A percentile compares a stretch with the other conserved stretches of the same genome.
Evolutionary conservation across 2,888 invertebrate genomes (phyloP).

Genomic region (Tenthredo notha): DNA sequence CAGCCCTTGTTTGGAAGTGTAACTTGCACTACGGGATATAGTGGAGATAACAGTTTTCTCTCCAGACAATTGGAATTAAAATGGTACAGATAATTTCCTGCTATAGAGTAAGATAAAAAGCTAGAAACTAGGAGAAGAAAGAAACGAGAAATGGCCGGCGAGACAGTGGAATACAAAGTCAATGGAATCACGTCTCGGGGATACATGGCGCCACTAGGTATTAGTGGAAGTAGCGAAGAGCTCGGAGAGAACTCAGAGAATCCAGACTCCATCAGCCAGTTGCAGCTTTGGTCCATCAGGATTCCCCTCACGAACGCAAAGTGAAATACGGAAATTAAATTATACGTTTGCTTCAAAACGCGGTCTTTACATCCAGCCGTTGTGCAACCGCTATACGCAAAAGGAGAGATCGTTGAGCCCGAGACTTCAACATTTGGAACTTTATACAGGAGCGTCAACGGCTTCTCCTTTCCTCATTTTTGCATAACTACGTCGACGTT

Average conservation of each 20-base stretch:
- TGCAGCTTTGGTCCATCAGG: conserved; percentile 40
- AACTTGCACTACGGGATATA: no score
- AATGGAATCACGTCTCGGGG: conserved; percentile 46
- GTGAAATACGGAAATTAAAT: conserved; percentile 49
- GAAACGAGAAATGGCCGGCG: conserved; percentile 19
- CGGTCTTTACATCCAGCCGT: conserved; percentile 40
- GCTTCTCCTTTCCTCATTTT: conserved; percentile 16
- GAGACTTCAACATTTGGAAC: conserved; percentile 10
- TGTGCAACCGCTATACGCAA: not conserved
- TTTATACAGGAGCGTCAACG: conserved; percentile 15
- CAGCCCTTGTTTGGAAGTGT: not conserved
- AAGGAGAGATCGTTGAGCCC: conserved; percentile 17
- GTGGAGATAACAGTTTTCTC: not conserved
- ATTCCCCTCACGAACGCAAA: conserved; percentile 47
- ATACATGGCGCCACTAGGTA: conserved; percentile 39
- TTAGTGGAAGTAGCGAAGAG: conserved; percentile 39
- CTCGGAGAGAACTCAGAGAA: conserved; percentile 22
- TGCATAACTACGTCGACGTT: conserved; percentile 24
- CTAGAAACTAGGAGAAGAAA: not conserved
- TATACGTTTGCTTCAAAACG: conserved; percentile 48
- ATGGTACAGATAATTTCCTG: conserved; percentile 11
- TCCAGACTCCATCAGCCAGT: conserved; percentile 39
- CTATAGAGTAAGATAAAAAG: not conserved
- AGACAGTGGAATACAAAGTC: conserved; percentile 45
- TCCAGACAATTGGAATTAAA: not conserved